phyloP scores from a whole-genome alignment of 2,113 vertebrate species.

The Cyprinodon variegatus region DNA sequence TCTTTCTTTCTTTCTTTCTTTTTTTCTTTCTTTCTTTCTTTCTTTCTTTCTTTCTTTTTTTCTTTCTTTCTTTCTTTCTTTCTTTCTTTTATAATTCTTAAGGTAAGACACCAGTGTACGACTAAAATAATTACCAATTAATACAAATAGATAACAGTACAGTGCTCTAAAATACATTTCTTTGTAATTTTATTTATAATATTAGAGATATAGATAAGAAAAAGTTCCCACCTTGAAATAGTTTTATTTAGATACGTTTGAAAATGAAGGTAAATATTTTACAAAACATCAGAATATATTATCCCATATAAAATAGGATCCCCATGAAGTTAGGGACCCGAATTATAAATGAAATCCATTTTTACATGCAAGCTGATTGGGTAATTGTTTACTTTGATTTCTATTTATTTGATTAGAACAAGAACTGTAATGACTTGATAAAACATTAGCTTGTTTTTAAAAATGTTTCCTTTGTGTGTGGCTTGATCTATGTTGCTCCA shows the following conservation, averaged over 20 bases:
- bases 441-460: constrained; percentile 61
- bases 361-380: constrained; percentile 37
- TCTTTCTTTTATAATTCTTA: not conserved
- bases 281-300: not conserved
- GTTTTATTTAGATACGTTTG: not conserved
- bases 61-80: not conserved
- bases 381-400: constrained; percentile 55
- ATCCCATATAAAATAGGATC: not conserved
- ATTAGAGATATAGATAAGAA: too few relatives aligned
- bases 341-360: constrained; percentile 16
- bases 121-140: not conserved
- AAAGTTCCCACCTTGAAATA: not conserved
- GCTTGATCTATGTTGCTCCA: constrained; percentile 56
- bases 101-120: not conserved
- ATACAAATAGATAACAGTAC: not conserved
- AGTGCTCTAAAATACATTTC: too few relatives aligned
- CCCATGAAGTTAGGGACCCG: not conserved
- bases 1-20: not conserved
- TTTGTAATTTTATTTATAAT: too few relatives aligned
- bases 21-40: not conserved
- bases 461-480: constrained; percentile 54
- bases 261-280: not conserved
- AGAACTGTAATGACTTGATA: constrained; percentile 39
- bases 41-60: not conserved
- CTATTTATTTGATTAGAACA: constrained; percentile 23